Base-by-base conservation (phyloP, 2,888 invertebrate genomes). In the Acanthosoma haemorrhoidale region DNA sequence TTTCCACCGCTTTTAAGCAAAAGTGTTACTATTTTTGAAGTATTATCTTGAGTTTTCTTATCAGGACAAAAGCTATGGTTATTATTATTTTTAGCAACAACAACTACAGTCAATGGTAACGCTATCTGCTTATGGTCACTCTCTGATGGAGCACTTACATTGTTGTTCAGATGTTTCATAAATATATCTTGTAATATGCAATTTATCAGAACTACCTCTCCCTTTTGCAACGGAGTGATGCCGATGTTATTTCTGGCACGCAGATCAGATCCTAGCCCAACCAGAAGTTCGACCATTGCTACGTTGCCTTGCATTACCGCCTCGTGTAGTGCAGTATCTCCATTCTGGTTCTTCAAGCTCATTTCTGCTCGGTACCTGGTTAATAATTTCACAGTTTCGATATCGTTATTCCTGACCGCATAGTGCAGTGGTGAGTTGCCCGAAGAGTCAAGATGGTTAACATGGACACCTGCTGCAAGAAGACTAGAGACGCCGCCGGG, bases 321-420 rank as follows among this genome's bases (percentile, higher is more conserved):
- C n/a, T 38, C 51, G 13, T 70, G 61, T 25, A 51, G 51, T 18
- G 51, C 51, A 25, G 25, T 51, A n/a, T 51, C 51, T 25, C 51
- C 51, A 1, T 4, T 29, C 6, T 13, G n/a, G 18, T 51, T 51
- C 29, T n/a, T 25, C 51, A 29, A 13, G n/a, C 29, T 51, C 13
- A 51, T 25, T 21, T 51, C 51, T 18, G 51, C 25, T 6, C 51
- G 25, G 2, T 51, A 3, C 8, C 29, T n/a, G 21, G 29, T n/a
- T 11, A 51, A 13, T 18, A 51, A 13, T 25, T 25, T 51, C n/a
- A 51, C 25, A 6, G 51, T 51, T 25, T 51, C 25, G n/a, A 51
- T 51, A 29, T 51, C 51, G 51, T n/a, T 25, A n/a, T 8, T 25
- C 29, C n/a, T 25, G n/a, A 51, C 25, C 13, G 51, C 51, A 25